Evolutionary conservation across 1,140 invertebrate genomes (phyloP), one percentile per base, ranked within the genome.

Genomic region (Globodera ellingtonae): DNA sequence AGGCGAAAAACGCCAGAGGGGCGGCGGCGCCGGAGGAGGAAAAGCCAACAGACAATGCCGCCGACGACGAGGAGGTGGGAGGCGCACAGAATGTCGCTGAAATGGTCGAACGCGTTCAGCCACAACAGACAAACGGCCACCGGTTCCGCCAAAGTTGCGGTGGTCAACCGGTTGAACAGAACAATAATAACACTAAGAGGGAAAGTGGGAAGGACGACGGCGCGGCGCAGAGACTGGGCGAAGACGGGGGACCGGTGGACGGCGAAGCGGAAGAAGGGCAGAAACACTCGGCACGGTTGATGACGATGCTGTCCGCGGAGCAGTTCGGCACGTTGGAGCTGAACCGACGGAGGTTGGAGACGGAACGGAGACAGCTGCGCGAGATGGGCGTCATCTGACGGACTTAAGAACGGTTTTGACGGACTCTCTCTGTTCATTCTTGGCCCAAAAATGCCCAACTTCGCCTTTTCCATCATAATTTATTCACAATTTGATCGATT

Each of bases 321-420:
- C 83, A 84, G 74, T 84, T 69, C 65, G 72, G 48, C 56, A 86
- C 85, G 56, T 73, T 84, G 52, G 83, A 84, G 73, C 47, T 65
- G 24, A 84, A 84, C 73, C 62, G 85, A 6, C 71, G 79, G 13
- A 56, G 83, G 44, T 67, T 84, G 52, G 84, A 84, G 71, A 56
- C 62, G 24, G 83, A 84, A 79, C 52, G 84, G 52, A 62, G 79
- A 76, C 79, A 86, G 52, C 59, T 84, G 48, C 83, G 83, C 4
- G 65, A 85, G 48, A 44, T 84, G 47, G 83, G 83, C 18, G 81
- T 84, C 48, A 71, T 84, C 59, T 84, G 59, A 52, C 52, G 52
- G 52, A 52, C 35, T 35, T 0, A 35, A 35, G 35, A 35, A 35
- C 3, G 35, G 3, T 35, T 35, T 35, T 35, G 35, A 35, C 35